Base-by-base conservation (phyloP, 2,888 invertebrate genomes). In the Strigamia transsilvanica region DNA sequence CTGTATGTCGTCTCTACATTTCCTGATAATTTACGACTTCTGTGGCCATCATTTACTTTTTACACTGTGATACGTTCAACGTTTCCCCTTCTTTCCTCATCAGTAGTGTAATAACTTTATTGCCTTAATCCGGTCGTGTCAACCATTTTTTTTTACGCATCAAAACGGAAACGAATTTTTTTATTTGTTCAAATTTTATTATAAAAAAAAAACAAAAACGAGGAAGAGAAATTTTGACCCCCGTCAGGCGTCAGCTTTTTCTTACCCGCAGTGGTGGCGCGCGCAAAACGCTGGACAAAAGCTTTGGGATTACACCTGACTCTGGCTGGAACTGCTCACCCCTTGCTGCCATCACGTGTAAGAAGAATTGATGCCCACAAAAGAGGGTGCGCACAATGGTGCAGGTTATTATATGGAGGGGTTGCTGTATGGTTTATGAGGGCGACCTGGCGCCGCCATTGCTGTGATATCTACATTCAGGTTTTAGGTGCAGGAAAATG, bases 261-360 rank as follows among this genome's bases (percentile, higher is more conserved):
- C 38, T 51, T 51, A 18, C 27, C 27, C 27, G 27, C 27, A 2
- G 27, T 27, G 27, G 27, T 27, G 27, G 27, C 27, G 27, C 27
- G 27, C 27, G 51, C 51, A 18, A 51, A 51, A 51, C 2, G 10
- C 51, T 51, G 1, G 51, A 51, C 51, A 51, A 51, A 18, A 51
- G 51, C 51, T 51, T 51, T 51, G 61, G 61, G 61, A 61, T 61
- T 61, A 61, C 61, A 61, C 61, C 61, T 61, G 61, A 61, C 61
- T 61, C 61, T 18, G 18, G 12, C 56, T 56, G 61, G 6, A 61
- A 51, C 18, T 10, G n/a, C 61, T 61, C 61, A 61, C 61, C 61
- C 61, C 61, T 61, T 61, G 61, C 61, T 7, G 61, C 61, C 61
- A 21, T 61, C 61, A 21, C 9, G 18, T 61, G 61, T 61, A 18